phyloP scores from a whole-genome alignment of 2,113 vertebrate genomes.

The Vimba vimba region DNA sequence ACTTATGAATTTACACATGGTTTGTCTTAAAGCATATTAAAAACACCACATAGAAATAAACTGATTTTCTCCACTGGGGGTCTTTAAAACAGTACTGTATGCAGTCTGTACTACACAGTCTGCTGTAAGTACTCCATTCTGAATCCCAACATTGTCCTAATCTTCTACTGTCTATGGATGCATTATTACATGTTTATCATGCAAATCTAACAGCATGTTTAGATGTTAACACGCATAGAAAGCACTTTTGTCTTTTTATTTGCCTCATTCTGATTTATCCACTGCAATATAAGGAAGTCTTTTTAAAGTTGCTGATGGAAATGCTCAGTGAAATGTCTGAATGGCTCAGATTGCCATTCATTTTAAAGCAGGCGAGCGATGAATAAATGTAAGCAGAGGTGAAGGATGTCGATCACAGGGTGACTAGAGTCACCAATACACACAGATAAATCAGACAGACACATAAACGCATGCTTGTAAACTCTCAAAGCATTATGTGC shows the following conservation, averaged over 20 bases:
- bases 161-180: not conserved
- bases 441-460: too few relatives aligned
- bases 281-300: not conserved
- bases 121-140: not conserved
- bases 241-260: not conserved
- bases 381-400: not conserved
- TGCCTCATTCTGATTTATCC: not conserved
- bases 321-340: not conserved
- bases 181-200: not conserved
- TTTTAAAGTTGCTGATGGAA: not conserved
- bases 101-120: not conserved
- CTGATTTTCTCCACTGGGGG: too few relatives aligned
- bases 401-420: not conserved
- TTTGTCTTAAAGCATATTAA: too few relatives aligned
- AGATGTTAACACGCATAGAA: not conserved
- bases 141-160: conserved; percentile 2
- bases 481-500: not conserved
- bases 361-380: not conserved
- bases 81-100: not conserved
- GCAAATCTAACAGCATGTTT: not conserved
- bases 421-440: not conserved
- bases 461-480: not conserved
- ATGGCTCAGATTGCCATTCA: not conserved
- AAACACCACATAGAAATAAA: too few relatives aligned
- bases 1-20: too few relatives aligned